A percentile compares a stretch with the other conserved stretches of the same genome.
phyloP scores from a whole-genome alignment of 2,888 invertebrate species.

The Ceriagrion tenellum region DNA sequence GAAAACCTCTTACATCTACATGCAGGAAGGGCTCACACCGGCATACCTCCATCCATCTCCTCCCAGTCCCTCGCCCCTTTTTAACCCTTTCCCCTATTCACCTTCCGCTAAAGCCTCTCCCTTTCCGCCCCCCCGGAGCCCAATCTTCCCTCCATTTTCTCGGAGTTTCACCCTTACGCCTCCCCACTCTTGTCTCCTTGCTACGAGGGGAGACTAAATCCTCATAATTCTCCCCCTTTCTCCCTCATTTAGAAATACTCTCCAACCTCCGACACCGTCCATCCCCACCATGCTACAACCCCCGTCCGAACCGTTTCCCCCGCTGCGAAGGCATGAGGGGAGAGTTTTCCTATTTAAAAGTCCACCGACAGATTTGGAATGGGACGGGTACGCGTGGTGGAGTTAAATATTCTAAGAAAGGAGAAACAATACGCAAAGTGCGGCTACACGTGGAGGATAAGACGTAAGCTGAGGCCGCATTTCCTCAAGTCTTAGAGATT shows the following conservation, averaged over 20 bases:
- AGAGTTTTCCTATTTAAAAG: neutral
- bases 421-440: neutral
- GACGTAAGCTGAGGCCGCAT: neutral
- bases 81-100: neutral
- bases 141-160: neutral
- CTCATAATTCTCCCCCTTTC: slow-evolving; percentile 51
- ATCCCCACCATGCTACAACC: neutral
- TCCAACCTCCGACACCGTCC: neutral
- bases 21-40: slow-evolving; percentile 11
- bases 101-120: neutral
- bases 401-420: neutral
- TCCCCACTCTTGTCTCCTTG: neutral
- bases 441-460: neutral
- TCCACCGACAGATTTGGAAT: neutral
- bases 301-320: no score
- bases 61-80: neutral
- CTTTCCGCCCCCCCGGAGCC: neutral
- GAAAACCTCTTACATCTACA: slow-evolving; percentile 51
- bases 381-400: neutral
- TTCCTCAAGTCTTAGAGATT: no score
- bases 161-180: neutral
- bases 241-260: neutral
- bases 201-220: slow-evolving; percentile 13
- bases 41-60: neutral
- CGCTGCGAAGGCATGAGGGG: neutral